phyloP scores from a whole-genome alignment of 1,140 invertebrate species.

The Trichoplusia ni region DNA sequence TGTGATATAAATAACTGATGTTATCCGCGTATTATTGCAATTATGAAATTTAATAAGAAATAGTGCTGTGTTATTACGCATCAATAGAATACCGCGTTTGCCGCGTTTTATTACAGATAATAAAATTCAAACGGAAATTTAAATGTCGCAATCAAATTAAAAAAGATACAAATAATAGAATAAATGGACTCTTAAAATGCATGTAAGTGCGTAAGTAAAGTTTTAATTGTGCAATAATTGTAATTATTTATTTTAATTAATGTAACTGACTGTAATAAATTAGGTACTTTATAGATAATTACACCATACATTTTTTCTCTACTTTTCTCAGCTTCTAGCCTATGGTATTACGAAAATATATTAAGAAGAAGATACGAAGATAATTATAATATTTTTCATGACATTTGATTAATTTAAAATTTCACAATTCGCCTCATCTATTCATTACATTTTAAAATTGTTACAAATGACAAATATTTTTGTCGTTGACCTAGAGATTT shows the following conservation, averaged over 20 bases:
- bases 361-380: too few relatives aligned
- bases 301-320: too few relatives aligned
- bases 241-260: not conserved
- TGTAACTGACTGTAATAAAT: too few relatives aligned
- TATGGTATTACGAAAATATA: too few relatives aligned
- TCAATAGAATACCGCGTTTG: not conserved
- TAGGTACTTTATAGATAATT: too few relatives aligned
- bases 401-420: too few relatives aligned
- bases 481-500: conserved; percentile 36
- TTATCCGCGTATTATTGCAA: too few relatives aligned
- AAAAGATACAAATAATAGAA: not conserved
- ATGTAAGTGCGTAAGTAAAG: conserved; percentile 33
- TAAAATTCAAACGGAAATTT: not conserved
- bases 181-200: conserved; percentile 31
- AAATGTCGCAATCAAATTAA: not conserved
- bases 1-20: too few relatives aligned
- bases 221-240: not conserved
- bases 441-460: conserved; percentile 1
- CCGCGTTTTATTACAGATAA: not conserved
- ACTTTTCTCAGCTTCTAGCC: too few relatives aligned
- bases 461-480: conserved; percentile 13
- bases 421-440: too few relatives aligned
- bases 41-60: not conserved
- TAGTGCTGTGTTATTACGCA: not conserved
- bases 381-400: too few relatives aligned